These are phyloP conservation scores for Tapirus indicus DNA, from an alignment of 2,797 vertebrate species.

Conservation along the genomic window DNA sequence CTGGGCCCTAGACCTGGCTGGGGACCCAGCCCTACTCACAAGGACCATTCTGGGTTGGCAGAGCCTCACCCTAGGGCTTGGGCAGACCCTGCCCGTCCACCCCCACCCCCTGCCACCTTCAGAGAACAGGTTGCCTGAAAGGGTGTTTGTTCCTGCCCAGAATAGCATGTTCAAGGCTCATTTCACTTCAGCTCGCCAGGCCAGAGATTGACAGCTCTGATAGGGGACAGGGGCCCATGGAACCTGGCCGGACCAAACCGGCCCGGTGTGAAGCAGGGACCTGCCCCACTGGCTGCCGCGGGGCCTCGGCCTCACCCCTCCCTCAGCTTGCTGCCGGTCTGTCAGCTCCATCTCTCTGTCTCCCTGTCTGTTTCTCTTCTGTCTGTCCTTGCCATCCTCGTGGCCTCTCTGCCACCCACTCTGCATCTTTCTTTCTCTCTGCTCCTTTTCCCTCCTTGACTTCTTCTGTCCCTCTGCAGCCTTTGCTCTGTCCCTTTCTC, in stretches of 20 bases:
- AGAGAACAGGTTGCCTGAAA: slow-evolving; percentile 54
- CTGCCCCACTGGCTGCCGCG: rapidly evolving
- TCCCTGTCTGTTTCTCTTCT: not conserved
- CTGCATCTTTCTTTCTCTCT: not conserved
- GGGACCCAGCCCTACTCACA: not conserved
- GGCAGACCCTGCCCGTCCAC: not conserved
- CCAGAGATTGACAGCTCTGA: slow-evolving; percentile 78
- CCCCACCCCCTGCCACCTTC: slow-evolving; percentile 62
- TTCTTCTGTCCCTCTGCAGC: not conserved
- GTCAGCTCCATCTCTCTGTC: not conserved
- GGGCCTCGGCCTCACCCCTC: too few species aligned
- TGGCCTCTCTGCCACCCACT: not conserved
- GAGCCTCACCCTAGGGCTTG: not conserved
- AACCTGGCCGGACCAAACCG: slow-evolving; percentile 66
- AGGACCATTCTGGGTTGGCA: not conserved
- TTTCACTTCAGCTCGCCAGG: slow-evolving; percentile 81
- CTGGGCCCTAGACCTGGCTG: not conserved
- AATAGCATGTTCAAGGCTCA: slow-evolving; percentile 82
- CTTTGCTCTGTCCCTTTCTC: not conserved
- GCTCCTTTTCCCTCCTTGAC: not conserved
- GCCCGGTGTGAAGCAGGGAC: slow-evolving; percentile 47
- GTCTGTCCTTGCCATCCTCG: not conserved
- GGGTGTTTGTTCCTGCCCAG: slow-evolving; percentile 75
- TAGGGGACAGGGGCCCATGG: slow-evolving; percentile 68
- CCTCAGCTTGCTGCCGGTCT: rapidly evolving